phyloP scores from a whole-genome alignment of 2,797 vertebrate species.

The Gallinago nigripennis region DNA sequence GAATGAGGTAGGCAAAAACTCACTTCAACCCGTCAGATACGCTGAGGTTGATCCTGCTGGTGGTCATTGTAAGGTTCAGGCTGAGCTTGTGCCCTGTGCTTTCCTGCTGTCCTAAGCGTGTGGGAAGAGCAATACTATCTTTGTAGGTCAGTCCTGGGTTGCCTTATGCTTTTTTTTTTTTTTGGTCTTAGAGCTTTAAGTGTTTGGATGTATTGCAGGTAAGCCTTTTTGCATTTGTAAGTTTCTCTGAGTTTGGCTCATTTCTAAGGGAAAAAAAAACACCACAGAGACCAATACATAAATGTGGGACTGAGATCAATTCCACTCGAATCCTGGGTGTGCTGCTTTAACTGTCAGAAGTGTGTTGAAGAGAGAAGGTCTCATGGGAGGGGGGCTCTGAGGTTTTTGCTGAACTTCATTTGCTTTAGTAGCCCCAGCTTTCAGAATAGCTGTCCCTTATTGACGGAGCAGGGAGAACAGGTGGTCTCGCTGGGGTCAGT shows the following conservation, averaged over 20 bases:
- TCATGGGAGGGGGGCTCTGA: neutral
- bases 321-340: neutral
- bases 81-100: neutral
- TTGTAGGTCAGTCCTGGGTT: neutral
- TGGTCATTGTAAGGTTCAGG: fast-evolving
- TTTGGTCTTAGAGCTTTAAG: neutral
- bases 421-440: neutral
- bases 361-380: neutral
- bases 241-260: neutral
- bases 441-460: neutral
- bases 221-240: neutral
- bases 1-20: neutral
- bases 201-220: neutral
- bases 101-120: fast-evolving
- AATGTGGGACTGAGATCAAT: neutral
- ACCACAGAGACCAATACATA: neutral
- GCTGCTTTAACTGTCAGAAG: neutral
- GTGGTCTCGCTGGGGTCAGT: neutral
- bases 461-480: fast-evolving
- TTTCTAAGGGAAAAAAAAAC: neutral
- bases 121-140: neutral
- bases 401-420: neutral
- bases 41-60: neutral
- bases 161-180: neutral
- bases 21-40: fast-evolving